Percentiles rank a stretch among this genome's conserved stretches.
Conservation (phyloP, 2,113 vertebrate species). For the Charina bottae region DNA sequence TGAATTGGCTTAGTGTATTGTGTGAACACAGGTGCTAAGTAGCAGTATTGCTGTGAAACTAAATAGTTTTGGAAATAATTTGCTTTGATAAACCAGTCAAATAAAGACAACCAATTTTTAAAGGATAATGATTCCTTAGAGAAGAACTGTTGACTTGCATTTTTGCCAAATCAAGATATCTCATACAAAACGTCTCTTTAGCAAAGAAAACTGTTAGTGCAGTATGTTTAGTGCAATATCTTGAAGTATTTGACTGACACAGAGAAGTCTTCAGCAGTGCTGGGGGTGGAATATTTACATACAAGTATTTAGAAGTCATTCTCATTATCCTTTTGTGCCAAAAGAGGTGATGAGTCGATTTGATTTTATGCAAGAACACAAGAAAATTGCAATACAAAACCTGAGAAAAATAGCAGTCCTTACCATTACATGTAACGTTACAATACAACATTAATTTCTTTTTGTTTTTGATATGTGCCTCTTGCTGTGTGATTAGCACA, state of each 20-base stretch:
- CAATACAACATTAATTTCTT: background rate
- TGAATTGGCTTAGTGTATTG: background rate
- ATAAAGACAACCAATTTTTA: background rate
- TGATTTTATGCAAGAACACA: background rate
- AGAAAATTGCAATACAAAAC: background rate
- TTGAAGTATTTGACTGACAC: background rate
- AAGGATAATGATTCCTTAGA: background rate
- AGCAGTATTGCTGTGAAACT: background rate
- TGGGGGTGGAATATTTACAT: background rate
- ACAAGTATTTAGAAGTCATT: background rate
- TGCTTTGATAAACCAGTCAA: background rate
- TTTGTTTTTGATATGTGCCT: background rate
- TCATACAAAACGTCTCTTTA: background rate
- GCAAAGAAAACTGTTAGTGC: background rate
- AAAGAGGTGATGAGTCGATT: background rate
- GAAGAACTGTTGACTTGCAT: background rate
- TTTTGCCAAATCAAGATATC: background rate
- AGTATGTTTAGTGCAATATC: background rate
- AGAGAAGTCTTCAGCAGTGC: background rate
- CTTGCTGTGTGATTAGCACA: background rate
- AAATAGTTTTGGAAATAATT: background rate
- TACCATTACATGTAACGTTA: background rate
- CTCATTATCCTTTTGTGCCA: background rate
- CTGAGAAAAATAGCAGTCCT: background rate
- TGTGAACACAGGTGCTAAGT: background rate